Percentiles rank a stretch among this genome's conserved stretches.
Evolutionary conservation across 2,888 invertebrate species (phyloP).

Genomic region (Lingula anatina): DNA sequence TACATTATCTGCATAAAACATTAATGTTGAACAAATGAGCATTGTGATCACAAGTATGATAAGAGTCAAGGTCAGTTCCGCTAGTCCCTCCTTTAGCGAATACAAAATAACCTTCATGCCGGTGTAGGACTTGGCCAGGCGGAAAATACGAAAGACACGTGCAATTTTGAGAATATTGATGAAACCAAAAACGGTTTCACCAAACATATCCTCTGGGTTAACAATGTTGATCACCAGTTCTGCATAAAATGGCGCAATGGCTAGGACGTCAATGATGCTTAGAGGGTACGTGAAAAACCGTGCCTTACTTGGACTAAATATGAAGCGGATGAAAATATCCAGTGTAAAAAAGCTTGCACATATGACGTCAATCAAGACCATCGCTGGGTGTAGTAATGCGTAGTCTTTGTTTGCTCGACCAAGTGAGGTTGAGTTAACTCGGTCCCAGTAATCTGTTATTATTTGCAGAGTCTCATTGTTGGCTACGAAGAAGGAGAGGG

Average conservation of each 20-base stretch:
- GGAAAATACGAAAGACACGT: conserved; percentile 40
- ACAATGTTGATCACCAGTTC: conserved; percentile 31
- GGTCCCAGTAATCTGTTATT: conserved; percentile 8
- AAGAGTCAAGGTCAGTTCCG: conserved; percentile 44
- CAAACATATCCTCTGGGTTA: conserved; percentile 25
- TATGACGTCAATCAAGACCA: conserved; percentile 36
- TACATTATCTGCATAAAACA: conserved; percentile 47
- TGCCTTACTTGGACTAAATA: conserved; percentile 36
- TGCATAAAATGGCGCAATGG: conserved; percentile 41
- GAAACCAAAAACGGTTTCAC: conserved; percentile 39
- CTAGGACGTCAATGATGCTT: conserved; percentile 42
- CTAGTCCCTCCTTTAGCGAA: conserved; percentile 45
- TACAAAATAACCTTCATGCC: conserved; percentile 46
- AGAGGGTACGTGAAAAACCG: conserved; percentile 37
- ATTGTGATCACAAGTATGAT: conserved; percentile 46
- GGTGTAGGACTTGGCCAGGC: conserved; percentile 41
- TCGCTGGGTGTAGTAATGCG: conserved; percentile 28
- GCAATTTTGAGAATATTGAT: conserved; percentile 41
- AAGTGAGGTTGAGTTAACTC: conserved; percentile 16
- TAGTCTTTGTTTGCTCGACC: conserved; percentile 8
- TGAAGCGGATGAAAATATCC: conserved; percentile 38
- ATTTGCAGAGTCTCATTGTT: conserved; percentile 11
- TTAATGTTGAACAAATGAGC: conserved; percentile 45
- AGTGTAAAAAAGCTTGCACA: conserved; percentile 41
- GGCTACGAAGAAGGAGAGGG: conserved; percentile 13